Percentiles rank a stretch among this genome's conserved stretches.
These are phyloP conservation scores for Macropis europaea DNA, from an alignment of 2,888 invertebrate genomes.

Conservation along the genomic window DNA sequence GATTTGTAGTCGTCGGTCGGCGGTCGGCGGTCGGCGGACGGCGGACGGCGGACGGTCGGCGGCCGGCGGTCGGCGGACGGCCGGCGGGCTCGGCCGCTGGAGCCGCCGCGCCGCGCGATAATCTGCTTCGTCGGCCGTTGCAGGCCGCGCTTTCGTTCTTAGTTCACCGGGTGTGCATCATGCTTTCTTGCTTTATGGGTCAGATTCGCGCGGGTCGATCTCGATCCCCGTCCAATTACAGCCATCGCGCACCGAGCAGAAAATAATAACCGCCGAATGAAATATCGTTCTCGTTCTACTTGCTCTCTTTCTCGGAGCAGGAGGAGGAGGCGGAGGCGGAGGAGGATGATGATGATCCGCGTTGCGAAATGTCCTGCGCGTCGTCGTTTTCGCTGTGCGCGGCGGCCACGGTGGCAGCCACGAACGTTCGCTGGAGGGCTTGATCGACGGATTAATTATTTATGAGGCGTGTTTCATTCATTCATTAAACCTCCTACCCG, in stretches of 20 bases:
- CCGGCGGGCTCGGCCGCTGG: no score
- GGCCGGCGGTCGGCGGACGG: no score
- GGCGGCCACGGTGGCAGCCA: slow-evolving; percentile 1
- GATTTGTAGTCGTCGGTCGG: slow-evolving; percentile 14
- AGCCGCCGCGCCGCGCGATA: no score
- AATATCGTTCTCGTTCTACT: slow-evolving; percentile 32
- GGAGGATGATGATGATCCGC: no score
- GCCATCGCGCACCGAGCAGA: slow-evolving; percentile 10
- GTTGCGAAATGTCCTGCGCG: background rate
- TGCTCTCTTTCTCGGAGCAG: no score
- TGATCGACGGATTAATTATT: slow-evolving; percentile 78
- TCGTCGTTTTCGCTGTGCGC: slow-evolving; percentile 11
- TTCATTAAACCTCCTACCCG: slow-evolving; percentile 76
- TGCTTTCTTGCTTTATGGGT: slow-evolving; percentile 60
- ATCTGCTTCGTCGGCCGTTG: slow-evolving; percentile 13
- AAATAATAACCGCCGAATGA: slow-evolving; percentile 3
- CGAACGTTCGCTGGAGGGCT: slow-evolving; percentile 51
- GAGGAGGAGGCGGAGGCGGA: no score
- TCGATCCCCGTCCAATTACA: slow-evolving; percentile 37
- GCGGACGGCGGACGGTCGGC: no score
- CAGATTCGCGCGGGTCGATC: slow-evolving; percentile 45
- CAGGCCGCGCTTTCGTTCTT: slow-evolving; percentile 35
- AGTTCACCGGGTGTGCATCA: slow-evolving; percentile 30
- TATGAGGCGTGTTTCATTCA: slow-evolving; percentile 80
- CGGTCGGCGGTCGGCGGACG: no score